Base-by-base conservation (phyloP, 2,888 invertebrate genomes). In the Hemicrepidius hirtus region DNA sequence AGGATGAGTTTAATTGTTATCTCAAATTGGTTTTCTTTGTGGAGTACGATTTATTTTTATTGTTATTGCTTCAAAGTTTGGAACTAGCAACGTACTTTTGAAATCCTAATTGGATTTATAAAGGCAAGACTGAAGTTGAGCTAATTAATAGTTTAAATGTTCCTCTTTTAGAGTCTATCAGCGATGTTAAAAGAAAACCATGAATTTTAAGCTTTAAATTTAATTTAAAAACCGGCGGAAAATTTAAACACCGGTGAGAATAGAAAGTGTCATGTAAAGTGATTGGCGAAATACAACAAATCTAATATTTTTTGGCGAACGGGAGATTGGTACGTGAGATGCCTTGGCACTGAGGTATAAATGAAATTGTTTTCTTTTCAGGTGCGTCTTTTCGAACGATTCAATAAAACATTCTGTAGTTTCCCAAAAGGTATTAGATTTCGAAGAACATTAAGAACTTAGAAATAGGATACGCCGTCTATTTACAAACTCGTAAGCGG, bases 11-110 rank as follows among this genome's bases (percentile, higher is more conserved):
- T 71, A 71, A 71, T 71, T 71, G 65, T 66, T 62, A 66, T 71
- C 71, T 60, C 41, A 71, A 71, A 71, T 71, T 66, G 71, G 60
- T 60, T 71, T 71, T 71, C 71, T 66, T 71, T 66, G 66, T 71
- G 44, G 28, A 21, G 40, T n/a, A 44, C 53, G 62, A 68, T 68
- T 68, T 68, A 68, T 68, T 68, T 68, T 68, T 68, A 68, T 68
- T 60, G 68, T 68, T 68, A 68, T 68, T 35, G 68, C 59, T 68
- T 20, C 60, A 59, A 68, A 68, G 68, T 68, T 65, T 68, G 13
- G 40, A 68, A 60, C 53, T 68, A 46, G 37, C 46, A 41, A 49
- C 35, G 57, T 41, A 24, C 13, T 65, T 55, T 65, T 66, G 44
- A 44, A 66, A 44, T 55, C 59, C 41, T 68, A 59, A 60, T 60